Conservation (phyloP, 2,888 invertebrate genomes). For the Aradus depressus region DNA sequence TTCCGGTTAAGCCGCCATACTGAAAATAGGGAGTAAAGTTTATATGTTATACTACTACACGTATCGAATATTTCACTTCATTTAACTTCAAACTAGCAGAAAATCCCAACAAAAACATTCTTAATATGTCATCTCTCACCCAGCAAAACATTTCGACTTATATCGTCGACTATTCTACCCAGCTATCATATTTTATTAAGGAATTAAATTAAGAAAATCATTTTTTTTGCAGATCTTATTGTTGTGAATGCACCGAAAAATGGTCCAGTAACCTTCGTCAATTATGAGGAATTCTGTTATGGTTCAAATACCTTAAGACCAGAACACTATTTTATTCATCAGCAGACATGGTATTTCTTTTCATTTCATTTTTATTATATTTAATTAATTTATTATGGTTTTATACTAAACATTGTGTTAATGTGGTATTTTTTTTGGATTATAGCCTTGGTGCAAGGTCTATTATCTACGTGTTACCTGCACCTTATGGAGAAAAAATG, state of each 20-base stretch:
- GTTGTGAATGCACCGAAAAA: conserved; percentile 59
- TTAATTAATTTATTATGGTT: too few species aligned
- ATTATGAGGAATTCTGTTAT: conserved; percentile 77
- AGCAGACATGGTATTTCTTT: conserved; percentile 55
- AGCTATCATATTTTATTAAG: not conserved
- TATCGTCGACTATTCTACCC: not conserved
- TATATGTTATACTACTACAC: too few species aligned
- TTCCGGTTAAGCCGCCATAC: too few species aligned
- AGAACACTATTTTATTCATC: conserved; percentile 58
- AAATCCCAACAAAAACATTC: not conserved
- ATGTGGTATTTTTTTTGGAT: too few species aligned
- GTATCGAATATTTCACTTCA: too few species aligned
- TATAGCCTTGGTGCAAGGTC: too few species aligned
- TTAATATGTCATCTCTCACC: not conserved
- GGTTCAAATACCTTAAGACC: conserved; percentile 54
- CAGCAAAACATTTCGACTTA: not conserved
- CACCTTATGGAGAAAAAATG: too few species aligned
- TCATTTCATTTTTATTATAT: too few species aligned
- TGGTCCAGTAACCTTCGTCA: conserved; percentile 53
- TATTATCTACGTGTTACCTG: too few species aligned
- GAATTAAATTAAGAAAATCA: not conserved
- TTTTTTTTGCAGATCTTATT: conserved; percentile 38
- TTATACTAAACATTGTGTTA: too few species aligned
- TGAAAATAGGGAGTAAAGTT: too few species aligned
- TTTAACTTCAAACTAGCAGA: too few species aligned